These are phyloP conservation scores for Lepeophtheirus nordmannii DNA, from an alignment of 2,888 invertebrate genomes.

Conservation along the genomic window DNA sequence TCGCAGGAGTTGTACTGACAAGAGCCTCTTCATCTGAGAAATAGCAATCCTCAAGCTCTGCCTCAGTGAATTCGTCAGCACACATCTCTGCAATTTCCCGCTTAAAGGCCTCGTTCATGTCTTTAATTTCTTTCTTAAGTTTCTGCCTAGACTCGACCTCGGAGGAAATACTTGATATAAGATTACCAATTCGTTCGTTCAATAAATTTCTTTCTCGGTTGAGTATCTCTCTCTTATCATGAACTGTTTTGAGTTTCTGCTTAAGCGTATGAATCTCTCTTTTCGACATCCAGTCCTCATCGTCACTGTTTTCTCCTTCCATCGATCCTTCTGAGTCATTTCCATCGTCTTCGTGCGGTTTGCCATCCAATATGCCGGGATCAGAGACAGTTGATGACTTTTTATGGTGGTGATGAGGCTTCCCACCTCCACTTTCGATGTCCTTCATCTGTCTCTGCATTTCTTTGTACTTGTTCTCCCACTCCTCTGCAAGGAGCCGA, in stretches of 20 bases:
- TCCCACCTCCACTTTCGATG: background rate
- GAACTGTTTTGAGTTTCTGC: slow-evolving; percentile 8
- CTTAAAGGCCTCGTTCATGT: slow-evolving; percentile 22
- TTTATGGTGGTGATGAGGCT: background rate
- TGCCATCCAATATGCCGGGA: background rate
- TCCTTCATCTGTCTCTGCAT: slow-evolving; percentile 53
- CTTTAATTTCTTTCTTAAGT: slow-evolving; percentile 17
- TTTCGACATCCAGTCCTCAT: slow-evolving; percentile 18
- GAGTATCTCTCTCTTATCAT: slow-evolving; percentile 18
- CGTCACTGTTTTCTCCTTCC: slow-evolving; percentile 13
- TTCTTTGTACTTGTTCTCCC: slow-evolving; percentile 60
- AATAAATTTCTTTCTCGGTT: slow-evolving; percentile 14
- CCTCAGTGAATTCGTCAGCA: slow-evolving; percentile 9
- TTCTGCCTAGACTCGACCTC: slow-evolving; percentile 18
- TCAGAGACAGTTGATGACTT: background rate
- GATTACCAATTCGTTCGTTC: slow-evolving; percentile 9
- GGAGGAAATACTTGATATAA: background rate
- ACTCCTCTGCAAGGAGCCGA: slow-evolving; percentile 53
- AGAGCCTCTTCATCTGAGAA: slow-evolving; percentile 20
- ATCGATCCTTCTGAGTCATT: background rate
- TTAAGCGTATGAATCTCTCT: slow-evolving; percentile 10
- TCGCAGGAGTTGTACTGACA: background rate
- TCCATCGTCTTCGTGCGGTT: background rate
- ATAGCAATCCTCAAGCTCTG: slow-evolving; percentile 20
- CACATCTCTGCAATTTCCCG: slow-evolving; percentile 22